phyloP scores from a whole-genome alignment of 2,797 vertebrate genomes.

The Austrolebias charrua region DNA sequence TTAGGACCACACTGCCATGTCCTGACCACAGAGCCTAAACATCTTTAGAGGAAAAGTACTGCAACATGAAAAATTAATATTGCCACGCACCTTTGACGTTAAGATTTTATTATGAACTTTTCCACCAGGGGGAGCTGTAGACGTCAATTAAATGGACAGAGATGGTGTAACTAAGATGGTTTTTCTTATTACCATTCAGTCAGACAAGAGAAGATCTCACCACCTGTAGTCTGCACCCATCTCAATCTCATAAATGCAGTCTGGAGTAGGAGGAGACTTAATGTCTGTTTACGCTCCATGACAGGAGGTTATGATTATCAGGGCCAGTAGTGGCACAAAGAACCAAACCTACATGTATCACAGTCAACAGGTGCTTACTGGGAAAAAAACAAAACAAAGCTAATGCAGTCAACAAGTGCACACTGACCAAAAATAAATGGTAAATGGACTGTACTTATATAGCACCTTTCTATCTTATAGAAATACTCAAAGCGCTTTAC shows the following conservation, averaged over 20 bases:
- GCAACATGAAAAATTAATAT: not conserved
- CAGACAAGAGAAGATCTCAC: conserved; percentile 18
- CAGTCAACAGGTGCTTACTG: conserved; percentile 61
- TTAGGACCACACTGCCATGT: conserved; percentile 4
- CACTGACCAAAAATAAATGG: too few species aligned
- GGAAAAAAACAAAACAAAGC: conserved; percentile 18
- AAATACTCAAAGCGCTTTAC: too few species aligned
- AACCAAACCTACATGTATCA: conserved; percentile 8
- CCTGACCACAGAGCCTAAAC: not conserved
- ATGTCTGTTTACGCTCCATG: conserved; percentile 63
- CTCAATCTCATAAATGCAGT: conserved; percentile 61
- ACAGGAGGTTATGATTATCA: conserved; percentile 55
- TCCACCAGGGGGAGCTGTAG: conserved; percentile 64
- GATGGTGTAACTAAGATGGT: conserved; percentile 38
- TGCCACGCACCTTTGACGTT: not conserved
- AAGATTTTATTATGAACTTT: not conserved
- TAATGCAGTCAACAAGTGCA: too few species aligned
- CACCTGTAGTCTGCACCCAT: conserved; percentile 48
- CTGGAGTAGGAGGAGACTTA: conserved; percentile 49
- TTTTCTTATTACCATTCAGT: conserved; percentile 48
- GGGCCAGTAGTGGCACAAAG: conserved; percentile 46
- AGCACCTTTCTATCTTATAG: too few species aligned
- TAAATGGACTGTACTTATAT: too few species aligned
- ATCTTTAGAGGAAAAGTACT: not conserved
- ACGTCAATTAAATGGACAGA: conserved; percentile 19